phyloP scores from a whole-genome alignment of 1,140 invertebrate genomes.

The Euwallacea fornicatus region DNA sequence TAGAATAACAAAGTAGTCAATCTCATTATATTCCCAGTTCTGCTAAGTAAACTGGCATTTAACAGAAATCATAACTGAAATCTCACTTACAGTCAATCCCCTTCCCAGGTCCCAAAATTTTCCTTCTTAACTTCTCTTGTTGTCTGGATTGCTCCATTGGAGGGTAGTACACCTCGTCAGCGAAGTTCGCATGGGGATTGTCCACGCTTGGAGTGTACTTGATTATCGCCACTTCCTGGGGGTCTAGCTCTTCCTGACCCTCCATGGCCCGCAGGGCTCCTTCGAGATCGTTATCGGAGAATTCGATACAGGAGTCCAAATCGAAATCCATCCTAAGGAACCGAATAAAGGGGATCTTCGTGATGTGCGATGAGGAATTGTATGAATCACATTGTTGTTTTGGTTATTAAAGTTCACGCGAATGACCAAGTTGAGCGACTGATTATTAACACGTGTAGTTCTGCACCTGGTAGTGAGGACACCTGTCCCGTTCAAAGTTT shows the following conservation, averaged over 20 bases:
- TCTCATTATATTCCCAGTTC: no score
- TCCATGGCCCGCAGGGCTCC: slow-evolving; percentile 57
- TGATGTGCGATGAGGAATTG: not conserved
- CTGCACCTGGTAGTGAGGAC: no score
- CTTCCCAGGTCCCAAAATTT: slow-evolving; percentile 45
- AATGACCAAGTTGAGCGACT: no score
- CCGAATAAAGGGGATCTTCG: not conserved
- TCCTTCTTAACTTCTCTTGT: slow-evolving; percentile 42
- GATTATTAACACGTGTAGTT: no score
- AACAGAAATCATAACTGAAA: not conserved
- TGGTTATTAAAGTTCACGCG: no score
- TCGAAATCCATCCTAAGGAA: slow-evolving; percentile 49
- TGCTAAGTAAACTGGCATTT: no score
- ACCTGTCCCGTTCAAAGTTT: no score
- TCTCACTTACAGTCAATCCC: slow-evolving; percentile 26
- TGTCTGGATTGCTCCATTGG: slow-evolving; percentile 53
- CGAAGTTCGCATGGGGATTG: slow-evolving; percentile 67
- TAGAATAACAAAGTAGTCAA: no score
- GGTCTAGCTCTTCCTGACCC: slow-evolving; percentile 59
- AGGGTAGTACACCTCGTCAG: slow-evolving; percentile 77
- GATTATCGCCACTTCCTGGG: slow-evolving; percentile 72
- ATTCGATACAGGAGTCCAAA: slow-evolving; percentile 50
- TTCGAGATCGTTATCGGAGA: slow-evolving; percentile 58
- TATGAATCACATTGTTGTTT: no score
- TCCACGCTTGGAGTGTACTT: slow-evolving; percentile 73